Evolutionary conservation across 2,113 vertebrate species (phyloP).

Genomic region (Microcebus griseorufus): DNA sequence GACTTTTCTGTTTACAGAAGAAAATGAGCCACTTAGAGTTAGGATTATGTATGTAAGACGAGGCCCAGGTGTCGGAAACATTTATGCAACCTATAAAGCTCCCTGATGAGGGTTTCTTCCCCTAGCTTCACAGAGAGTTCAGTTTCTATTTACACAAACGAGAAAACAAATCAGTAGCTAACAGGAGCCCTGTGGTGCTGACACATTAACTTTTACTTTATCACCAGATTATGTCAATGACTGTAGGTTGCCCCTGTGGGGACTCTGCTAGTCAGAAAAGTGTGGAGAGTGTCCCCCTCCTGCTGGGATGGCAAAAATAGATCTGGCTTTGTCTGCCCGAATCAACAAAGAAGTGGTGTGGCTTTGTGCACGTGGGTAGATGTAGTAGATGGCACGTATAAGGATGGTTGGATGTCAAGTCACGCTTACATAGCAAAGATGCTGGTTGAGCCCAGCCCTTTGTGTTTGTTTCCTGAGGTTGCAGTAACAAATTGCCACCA

Average conservation of each 20-base stretch:
- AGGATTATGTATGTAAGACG: background rate
- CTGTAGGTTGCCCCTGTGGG: conserved; percentile 30
- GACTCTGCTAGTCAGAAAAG: background rate
- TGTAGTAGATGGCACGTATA: no score
- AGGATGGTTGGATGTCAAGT: no score
- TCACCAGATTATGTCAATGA: background rate
- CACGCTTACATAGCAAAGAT: background rate
- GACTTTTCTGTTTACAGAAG: conserved; percentile 18
- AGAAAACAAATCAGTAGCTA: conserved; percentile 71
- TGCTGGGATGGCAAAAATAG: conserved; percentile 26
- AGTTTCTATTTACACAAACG: conserved; percentile 21
- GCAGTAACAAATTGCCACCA: background rate
- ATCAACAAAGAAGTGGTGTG: background rate
- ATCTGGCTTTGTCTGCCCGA: conserved; percentile 14
- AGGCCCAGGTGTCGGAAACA: conserved; percentile 32
- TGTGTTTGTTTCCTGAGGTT: background rate
- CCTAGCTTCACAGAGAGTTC: background rate
- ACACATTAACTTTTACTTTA: conserved; percentile 66
- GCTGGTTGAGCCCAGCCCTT: fast-evolving
- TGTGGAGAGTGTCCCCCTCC: background rate
- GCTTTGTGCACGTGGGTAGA: background rate
- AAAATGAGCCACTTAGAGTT: background rate
- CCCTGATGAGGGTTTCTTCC: conserved; percentile 37
- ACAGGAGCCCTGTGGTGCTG: background rate
- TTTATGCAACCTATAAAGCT: conserved; percentile 59